A percentile compares a stretch with the other conserved stretches of the same genome.
Evolutionary conservation across 2,797 vertebrate genomes (phyloP).

Genomic region (Poeciliopsis turneri): DNA sequence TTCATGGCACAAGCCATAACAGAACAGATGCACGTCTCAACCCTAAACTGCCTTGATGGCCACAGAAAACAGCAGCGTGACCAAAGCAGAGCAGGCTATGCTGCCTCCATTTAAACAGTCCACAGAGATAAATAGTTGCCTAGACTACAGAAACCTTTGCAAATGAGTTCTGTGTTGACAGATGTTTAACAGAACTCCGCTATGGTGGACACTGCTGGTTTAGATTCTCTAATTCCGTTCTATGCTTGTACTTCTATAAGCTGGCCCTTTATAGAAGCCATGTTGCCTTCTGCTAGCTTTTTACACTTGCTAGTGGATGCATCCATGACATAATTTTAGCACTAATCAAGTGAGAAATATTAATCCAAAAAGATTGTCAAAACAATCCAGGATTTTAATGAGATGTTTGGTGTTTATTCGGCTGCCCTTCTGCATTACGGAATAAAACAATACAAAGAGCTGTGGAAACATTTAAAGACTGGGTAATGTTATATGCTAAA

Average conservation of each 20-base stretch:
- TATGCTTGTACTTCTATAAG: constrained; percentile 46
- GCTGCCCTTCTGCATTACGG: not conserved
- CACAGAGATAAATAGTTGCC: constrained; percentile 29
- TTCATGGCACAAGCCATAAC: constrained; percentile 22
- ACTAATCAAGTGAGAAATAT: not conserved
- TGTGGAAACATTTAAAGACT: not conserved
- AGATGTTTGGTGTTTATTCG: not conserved
- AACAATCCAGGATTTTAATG: not conserved
- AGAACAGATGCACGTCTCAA: constrained; percentile 49
- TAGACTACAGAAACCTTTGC: constrained; percentile 30
- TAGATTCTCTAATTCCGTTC: constrained; percentile 53
- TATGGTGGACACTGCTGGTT: constrained; percentile 44
- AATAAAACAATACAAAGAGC: not conserved
- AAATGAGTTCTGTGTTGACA: constrained; percentile 49
- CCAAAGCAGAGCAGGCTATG: constrained; percentile 7
- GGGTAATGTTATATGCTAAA: too few relatives aligned
- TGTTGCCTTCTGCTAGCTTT: not conserved
- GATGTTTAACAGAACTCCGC: constrained; percentile 52
- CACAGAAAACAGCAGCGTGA: constrained; percentile 46
- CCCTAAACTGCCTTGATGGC: constrained; percentile 21
- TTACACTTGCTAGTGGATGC: not conserved
- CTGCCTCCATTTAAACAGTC: constrained; percentile 31
- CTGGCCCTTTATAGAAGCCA: constrained; percentile 10
- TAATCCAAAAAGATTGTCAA: not conserved
- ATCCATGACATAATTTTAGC: not conserved